A percentile compares a stretch with the other conserved stretches of the same genome.
These are phyloP conservation scores for Hapalemur alaotrensis DNA, from an alignment of 2,797 vertebrate species.

Conservation along the genomic window DNA sequence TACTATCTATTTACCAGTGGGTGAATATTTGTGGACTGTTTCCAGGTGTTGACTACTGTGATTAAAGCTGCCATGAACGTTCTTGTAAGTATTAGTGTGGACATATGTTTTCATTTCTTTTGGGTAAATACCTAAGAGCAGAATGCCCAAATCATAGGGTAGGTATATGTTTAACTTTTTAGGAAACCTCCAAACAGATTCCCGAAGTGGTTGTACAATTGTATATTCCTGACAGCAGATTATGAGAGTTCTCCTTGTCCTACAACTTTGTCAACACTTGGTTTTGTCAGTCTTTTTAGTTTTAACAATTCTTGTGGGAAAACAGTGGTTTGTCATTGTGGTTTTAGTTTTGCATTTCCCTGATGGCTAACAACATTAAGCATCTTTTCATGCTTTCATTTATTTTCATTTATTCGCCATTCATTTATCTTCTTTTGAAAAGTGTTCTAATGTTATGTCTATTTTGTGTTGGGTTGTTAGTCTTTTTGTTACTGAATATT, in stretches of 20 bases:
- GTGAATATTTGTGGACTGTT: not conserved
- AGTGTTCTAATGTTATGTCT: not conserved
- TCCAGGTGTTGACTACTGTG: not conserved
- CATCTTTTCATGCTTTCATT: not conserved
- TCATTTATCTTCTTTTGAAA: slow-evolving; percentile 18
- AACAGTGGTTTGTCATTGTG: not conserved
- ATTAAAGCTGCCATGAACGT: not conserved
- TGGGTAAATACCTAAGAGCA: not conserved
- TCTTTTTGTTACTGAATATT: not conserved
- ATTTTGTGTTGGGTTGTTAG: not conserved
- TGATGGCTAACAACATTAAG: not conserved
- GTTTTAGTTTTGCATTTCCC: not conserved
- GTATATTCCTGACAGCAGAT: not conserved
- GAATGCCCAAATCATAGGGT: not conserved
- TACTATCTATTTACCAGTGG: not conserved
- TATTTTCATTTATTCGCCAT: not conserved
- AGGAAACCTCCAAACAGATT: not conserved
- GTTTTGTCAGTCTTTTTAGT: not conserved
- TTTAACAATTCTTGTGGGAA: not conserved
- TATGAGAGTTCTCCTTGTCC: not conserved
- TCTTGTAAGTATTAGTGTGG: not conserved
- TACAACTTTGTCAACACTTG: not conserved
- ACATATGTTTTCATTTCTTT: not conserved
- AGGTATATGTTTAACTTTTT: not conserved
- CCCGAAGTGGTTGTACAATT: not conserved